A percentile compares a stretch with the other conserved stretches of the same genome.
Conservation (phyloP, 2,797 vertebrate species). For the Pangasius sanitwongsei region DNA sequence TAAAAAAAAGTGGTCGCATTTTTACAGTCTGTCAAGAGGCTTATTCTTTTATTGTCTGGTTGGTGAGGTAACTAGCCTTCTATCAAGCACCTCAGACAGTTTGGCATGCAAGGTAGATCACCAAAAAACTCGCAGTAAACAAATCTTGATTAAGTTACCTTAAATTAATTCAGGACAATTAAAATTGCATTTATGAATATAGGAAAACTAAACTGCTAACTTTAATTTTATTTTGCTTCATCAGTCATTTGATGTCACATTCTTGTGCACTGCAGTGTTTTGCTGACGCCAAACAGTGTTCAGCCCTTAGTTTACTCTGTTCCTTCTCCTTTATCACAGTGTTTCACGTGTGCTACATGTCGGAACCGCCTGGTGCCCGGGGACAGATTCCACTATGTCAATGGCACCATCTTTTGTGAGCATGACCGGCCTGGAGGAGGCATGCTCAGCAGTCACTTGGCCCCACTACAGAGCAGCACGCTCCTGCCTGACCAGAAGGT, state of each 20-base stretch:
- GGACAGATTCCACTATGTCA: conserved; percentile 80
- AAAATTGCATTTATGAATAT: not conserved
- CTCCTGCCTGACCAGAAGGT: conserved; percentile 81
- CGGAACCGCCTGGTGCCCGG: conserved; percentile 80
- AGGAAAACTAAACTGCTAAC: not conserved
- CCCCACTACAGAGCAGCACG: conserved; percentile 69
- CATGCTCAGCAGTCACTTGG: conserved; percentile 69
- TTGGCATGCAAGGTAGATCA: not conserved
- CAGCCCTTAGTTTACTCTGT: not conserved
- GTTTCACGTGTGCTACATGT: conserved; percentile 81
- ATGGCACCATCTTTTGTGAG: conserved; percentile 82
- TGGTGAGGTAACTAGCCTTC: not conserved
- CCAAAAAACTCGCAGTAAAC: not conserved
- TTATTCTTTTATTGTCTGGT: not conserved
- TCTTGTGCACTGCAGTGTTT: not conserved
- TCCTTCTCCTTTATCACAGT: conserved; percentile 61
- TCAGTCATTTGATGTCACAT: not conserved
- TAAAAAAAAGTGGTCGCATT: not conserved
- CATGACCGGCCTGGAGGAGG: conserved; percentile 77
- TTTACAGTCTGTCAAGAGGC: not conserved
- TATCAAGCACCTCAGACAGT: no score
- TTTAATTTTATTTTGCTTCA: not conserved
- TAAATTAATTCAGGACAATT: not conserved
- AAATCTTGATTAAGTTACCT: not conserved
- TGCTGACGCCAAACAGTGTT: not conserved